Percentiles rank a stretch among this genome's conserved stretches.
Evolutionary conservation across 2,888 invertebrate species (phyloP).

Genomic region (Drosophila melanosoma): DNA sequence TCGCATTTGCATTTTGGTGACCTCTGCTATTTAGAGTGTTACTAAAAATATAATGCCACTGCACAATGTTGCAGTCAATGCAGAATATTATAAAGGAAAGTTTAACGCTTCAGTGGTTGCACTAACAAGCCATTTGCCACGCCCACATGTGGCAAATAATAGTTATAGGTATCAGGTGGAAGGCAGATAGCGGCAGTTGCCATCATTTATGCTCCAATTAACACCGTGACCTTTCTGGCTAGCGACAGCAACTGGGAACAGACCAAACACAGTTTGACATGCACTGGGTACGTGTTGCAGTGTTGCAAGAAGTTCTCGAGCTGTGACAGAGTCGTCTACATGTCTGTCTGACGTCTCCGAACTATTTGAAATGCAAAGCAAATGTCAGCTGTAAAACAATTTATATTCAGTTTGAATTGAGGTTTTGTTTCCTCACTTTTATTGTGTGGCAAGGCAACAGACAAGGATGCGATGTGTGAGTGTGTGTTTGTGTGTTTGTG

Average conservation of each 20-base stretch:
- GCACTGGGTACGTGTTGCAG: conserved; percentile 28
- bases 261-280: conserved; percentile 22
- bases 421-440: conserved; percentile 76
- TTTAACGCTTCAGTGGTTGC: conserved; percentile 63
- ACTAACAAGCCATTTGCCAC: conserved; percentile 20
- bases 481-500: conserved; percentile 13
- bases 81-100: conserved; percentile 60
- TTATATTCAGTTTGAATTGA: conserved; percentile 81
- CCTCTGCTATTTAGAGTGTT: conserved; percentile 46
- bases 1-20: neutral
- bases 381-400: conserved; percentile 79
- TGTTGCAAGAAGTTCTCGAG: neutral
- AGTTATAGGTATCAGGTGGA: conserved; percentile 34
- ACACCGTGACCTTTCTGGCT: conserved; percentile 71
- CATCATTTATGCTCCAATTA: conserved; percentile 76
- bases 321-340: conserved; percentile 18
- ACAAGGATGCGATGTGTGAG: conserved; percentile 29
- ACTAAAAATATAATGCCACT: conserved; percentile 50
- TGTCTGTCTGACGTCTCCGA: conserved; percentile 28
- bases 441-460: conserved; percentile 52
- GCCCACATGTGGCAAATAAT: conserved; percentile 27
- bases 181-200: conserved; percentile 51
- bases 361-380: conserved; percentile 80
- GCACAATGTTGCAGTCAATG: conserved; percentile 8
- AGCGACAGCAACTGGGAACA: conserved; percentile 36